Base-by-base conservation (phyloP, 1,140 invertebrate genomes). In the Drosophila auraria region DNA sequence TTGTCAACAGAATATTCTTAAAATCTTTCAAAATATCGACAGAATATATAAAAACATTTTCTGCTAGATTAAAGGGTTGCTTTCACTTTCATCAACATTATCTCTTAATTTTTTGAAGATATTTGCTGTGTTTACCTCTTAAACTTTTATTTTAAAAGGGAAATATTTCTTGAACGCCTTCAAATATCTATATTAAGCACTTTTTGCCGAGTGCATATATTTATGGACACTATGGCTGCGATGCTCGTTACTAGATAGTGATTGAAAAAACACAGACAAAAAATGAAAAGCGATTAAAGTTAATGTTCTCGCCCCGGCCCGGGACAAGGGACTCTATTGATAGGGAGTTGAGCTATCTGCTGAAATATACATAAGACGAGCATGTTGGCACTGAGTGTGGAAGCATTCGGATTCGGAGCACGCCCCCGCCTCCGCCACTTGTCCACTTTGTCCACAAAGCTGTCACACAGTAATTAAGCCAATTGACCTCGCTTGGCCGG, bases 401-500 rank as follows among this genome's bases (percentile, higher is more conserved):
- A 73, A 53, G 33, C 40, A 58, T 65, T 61, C 44, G 15, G 57
- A 68, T 65, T 61, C 47, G 15, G 57, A 64, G 47, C 51, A 64
- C 36, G 44, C 45, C 38, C 20, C 23, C 53, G 17, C 14, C 9
- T 14, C 38, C n/a, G 42, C 17, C 23, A 51, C 76, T 51, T 76
- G 56, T 50, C 23, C 58, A 59, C 62, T 56, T 56, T 56, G 54
- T 57, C 54, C 54, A 57, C 54, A 45, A 63, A 71, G 63, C 66
- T 82, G 79, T 86, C 86, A 86, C 86, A 90, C 86, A 90, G 79
- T 90, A 90, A 90, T 90, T 90, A 90, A 90, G 87, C 86, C 86
- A 90, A 90, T 90, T 90, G 86, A 90, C 86, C 86, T 90, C 86
- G 79, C 76, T 61, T 56, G 57, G 42, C 56, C 68, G 75, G 11